Base-by-base conservation (phyloP, 2,797 vertebrate species). In the Parauchenoglanis punctatus region DNA sequence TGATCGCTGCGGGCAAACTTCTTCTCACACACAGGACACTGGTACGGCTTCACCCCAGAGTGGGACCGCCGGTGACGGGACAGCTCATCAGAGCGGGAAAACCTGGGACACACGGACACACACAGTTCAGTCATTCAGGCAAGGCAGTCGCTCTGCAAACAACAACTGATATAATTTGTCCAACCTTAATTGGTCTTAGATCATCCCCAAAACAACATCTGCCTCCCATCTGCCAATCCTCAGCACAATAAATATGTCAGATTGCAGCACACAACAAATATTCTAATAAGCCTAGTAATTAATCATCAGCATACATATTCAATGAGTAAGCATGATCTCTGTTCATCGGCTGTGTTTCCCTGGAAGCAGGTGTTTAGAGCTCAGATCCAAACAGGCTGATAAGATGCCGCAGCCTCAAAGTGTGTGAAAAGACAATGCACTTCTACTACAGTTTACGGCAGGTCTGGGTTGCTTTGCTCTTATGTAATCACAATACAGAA, bases 1-100 rank as follows among this genome's bases (percentile, higher is more conserved):
- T 98, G 98, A 95, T 99, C 98, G 0, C 97, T 98, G 68, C 98
- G 97, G 18, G 98, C 97, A 80, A 99, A 99, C 93, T 97, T 98
- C 95, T 99, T 99, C 93, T 98, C 98, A 0, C 98, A 99, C 54
- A 98, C 96, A 0, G 95, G 96, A 86, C 98, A 99, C 93, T 98
- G 97, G 93, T 99, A 99, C 0, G 98, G 98, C 87, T 99, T 99
- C 91, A 99, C 97, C 20, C 98, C 98, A 0, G 97, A 99, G 93
- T 99, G 98, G 23, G 98, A 99, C 12, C 98, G 96, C 78, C 98
- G 93, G 92, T 99, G 97, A 88, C 98, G 95, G 11, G 98, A 99
- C 87, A 99, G 94, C 92, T 99, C 98, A 0, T 99, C 98, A 0
- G 98, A 99, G 86, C 97, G 96, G 2, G 98, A 99, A 92, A 99